phyloP scores from a whole-genome alignment of 1,140 invertebrate genomes.

The Drosophila lini region DNA sequence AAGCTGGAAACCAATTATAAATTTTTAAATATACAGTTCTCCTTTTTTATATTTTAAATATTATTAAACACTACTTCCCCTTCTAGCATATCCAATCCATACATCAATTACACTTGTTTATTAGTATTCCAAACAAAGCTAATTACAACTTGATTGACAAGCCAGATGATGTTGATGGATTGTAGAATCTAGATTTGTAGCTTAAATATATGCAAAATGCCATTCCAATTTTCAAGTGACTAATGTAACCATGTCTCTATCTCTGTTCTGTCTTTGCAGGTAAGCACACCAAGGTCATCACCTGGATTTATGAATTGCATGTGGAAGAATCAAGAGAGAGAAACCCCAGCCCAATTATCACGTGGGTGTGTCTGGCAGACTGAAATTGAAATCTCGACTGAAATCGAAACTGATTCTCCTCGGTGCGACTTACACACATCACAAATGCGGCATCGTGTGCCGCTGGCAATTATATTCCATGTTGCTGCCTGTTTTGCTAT shows the following conservation, averaged over 20 bases:
- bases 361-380: constrained; percentile 55
- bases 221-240: constrained; percentile 37
- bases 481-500: constrained; percentile 46
- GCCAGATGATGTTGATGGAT: constrained; percentile 13
- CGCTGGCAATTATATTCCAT: constrained; percentile 69
- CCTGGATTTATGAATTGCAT: constrained; percentile 26
- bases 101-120: not conserved
- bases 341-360: constrained; percentile 58
- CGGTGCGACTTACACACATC: constrained; percentile 33
- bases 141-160: constrained; percentile 40
- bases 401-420: constrained; percentile 35
- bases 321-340: constrained; percentile 9
- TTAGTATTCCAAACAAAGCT: not conserved
- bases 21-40: not conserved
- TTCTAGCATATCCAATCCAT: not conserved
- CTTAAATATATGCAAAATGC: constrained; percentile 34
- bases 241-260: constrained; percentile 27
- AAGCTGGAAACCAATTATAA: not conserved
- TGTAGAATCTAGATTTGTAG: constrained; percentile 19
- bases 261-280: constrained; percentile 58
- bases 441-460: constrained; percentile 69
- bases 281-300: constrained; percentile 59
- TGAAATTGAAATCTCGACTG: constrained; percentile 53
- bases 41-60: not conserved
- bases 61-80: not conserved